These are phyloP conservation scores for Sericinus montela DNA, from an alignment of 2,888 invertebrate species.

Conservation along the genomic window DNA sequence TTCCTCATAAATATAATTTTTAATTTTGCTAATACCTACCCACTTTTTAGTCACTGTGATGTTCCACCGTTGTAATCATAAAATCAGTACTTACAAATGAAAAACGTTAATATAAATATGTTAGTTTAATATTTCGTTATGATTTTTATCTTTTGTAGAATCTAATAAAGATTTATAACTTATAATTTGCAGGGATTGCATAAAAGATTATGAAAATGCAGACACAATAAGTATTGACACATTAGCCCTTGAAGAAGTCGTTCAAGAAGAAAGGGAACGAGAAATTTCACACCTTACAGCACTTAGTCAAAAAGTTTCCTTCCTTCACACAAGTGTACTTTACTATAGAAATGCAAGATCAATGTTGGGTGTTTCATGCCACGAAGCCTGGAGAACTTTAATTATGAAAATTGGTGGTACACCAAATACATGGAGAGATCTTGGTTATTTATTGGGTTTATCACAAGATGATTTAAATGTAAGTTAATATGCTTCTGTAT, in stretches of 20 bases:
- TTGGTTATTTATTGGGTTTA: slow-evolving; percentile 56
- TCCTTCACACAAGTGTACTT: slow-evolving; percentile 58
- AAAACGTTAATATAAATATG: neutral
- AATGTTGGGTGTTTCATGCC: slow-evolving; percentile 54
- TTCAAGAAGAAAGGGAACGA: slow-evolving; percentile 49
- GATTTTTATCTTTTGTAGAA: neutral
- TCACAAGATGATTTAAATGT: slow-evolving; percentile 62
- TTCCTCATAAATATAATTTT: no score
- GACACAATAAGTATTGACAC: slow-evolving; percentile 65
- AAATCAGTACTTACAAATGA: neutral
- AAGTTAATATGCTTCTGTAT: slow-evolving; percentile 32
- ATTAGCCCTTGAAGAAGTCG: slow-evolving; percentile 50
- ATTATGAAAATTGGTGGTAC: slow-evolving; percentile 63
- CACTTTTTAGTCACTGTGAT: neutral
- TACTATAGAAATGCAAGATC: slow-evolving; percentile 63
- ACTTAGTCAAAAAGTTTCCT: slow-evolving; percentile 59
- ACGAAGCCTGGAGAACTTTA: slow-evolving; percentile 59
- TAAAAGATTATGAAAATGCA: slow-evolving; percentile 46
- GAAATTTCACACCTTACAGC: slow-evolving; percentile 54
- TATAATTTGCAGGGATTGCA: slow-evolving; percentile 46
- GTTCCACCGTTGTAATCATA: neutral
- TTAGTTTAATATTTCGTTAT: neutral
- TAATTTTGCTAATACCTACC: no score
- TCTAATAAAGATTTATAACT: neutral
- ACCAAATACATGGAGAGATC: slow-evolving; percentile 60